Evolutionary conservation across 2,888 invertebrate species (phyloP).

Genomic region (Eugnorisma glareosa): DNA sequence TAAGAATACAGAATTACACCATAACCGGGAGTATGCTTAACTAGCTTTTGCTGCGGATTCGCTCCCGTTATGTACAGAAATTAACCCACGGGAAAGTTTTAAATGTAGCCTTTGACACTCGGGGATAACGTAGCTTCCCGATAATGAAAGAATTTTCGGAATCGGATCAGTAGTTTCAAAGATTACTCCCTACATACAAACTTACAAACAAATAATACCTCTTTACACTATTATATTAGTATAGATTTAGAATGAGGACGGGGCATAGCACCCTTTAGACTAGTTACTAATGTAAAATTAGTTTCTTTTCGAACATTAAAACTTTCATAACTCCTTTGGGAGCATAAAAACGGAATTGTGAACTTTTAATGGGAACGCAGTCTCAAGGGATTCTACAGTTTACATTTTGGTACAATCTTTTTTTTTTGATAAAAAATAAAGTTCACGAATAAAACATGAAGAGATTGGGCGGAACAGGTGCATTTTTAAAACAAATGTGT

Average conservation of each 20-base stretch:
- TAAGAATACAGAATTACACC: neutral
- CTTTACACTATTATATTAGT: no score
- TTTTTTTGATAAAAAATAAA: neutral
- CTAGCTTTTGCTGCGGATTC: no score
- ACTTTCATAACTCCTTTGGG: conserved; percentile 33
- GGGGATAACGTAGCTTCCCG: no score
- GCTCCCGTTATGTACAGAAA: no score
- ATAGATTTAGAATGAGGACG: neutral
- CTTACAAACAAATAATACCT: no score
- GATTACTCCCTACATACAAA: no score
- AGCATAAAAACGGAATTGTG: conserved; percentile 16
- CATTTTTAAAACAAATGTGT: neutral
- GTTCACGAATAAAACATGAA: neutral
- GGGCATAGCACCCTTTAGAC: neutral
- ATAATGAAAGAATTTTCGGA: no score
- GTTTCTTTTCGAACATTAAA: conserved; percentile 16
- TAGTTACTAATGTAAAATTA: neutral
- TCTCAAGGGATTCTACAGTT: conserved; percentile 13
- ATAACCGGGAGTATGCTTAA: neutral
- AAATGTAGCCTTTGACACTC: no score
- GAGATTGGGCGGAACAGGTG: neutral
- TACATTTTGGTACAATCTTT: neutral
- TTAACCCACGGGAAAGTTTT: no score
- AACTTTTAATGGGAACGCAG: conserved; percentile 2
- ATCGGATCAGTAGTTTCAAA: no score